Percentiles rank a stretch among this genome's conserved stretches.
Evolutionary conservation across 2,888 invertebrate genomes (phyloP).

Genomic region (Linnaemya vulpina): DNA sequence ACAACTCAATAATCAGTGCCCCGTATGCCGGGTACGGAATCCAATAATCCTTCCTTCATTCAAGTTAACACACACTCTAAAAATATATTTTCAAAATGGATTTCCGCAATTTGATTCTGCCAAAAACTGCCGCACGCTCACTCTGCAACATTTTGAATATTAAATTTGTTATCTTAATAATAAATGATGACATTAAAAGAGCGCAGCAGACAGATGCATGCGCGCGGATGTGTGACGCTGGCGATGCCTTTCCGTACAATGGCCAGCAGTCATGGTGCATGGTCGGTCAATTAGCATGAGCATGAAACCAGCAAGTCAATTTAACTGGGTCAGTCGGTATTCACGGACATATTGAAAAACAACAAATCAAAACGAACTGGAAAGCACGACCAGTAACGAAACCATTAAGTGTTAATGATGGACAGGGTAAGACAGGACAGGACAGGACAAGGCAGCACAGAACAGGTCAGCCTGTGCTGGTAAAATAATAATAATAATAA

Average conservation of each 20-base stretch:
- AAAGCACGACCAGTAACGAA: conserved; percentile 18
- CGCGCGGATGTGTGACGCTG: not conserved
- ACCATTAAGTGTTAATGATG: conserved; percentile 15
- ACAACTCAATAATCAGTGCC: not conserved
- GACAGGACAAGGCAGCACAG: not conserved
- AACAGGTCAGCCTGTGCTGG: not conserved
- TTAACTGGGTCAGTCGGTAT: conserved; percentile 57
- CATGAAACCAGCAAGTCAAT: conserved; percentile 19
- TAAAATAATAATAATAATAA: not conserved
- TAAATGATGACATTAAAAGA: conserved; percentile 12
- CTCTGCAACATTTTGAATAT: not conserved
- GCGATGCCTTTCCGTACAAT: not conserved
- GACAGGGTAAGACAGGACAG: not conserved
- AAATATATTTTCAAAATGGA: not conserved
- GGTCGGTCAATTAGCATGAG: conserved; percentile 52
- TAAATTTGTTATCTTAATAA: conserved; percentile 17
- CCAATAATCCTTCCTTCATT: not conserved
- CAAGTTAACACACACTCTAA: not conserved
- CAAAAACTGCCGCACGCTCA: not conserved
- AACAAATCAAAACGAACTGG: conserved; percentile 18
- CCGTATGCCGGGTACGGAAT: too few relatives aligned
- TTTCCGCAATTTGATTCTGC: not conserved
- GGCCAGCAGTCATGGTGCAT: conserved; percentile 17
- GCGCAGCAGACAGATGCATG: not conserved
- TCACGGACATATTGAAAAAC: conserved; percentile 10